These are phyloP conservation scores for Heliconius ismenius DNA, from an alignment of 2,888 invertebrate genomes.

Conservation along the genomic window DNA sequence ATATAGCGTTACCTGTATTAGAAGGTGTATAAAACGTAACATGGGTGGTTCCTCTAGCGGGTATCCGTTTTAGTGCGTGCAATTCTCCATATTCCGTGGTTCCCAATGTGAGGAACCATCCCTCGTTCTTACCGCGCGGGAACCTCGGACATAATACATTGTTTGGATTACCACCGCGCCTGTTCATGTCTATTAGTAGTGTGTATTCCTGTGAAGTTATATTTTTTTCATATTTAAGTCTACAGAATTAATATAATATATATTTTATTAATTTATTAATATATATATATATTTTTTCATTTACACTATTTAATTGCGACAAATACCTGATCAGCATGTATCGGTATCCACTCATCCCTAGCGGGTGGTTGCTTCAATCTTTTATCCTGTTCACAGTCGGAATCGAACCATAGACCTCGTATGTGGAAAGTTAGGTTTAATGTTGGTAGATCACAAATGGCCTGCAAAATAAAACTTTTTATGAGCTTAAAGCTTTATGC, in stretches of 20 bases:
- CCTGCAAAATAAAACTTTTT: slow-evolving; percentile 68
- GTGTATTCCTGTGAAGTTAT: slow-evolving; percentile 83
- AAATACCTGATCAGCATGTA: slow-evolving; percentile 84
- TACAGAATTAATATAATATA: no score
- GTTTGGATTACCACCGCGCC: slow-evolving; percentile 79
- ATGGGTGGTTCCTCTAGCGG: slow-evolving; percentile 73
- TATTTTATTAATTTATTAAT: no score
- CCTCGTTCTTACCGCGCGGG: slow-evolving; percentile 96
- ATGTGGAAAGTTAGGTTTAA: slow-evolving; percentile 81
- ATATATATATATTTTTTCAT: no score
- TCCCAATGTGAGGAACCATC: slow-evolving; percentile 96
- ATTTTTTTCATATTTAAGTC: neutral
- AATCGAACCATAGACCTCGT: slow-evolving; percentile 80
- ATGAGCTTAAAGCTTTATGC: no score
- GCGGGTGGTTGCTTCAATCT: slow-evolving; percentile 60
- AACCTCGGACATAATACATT: slow-evolving; percentile 91
- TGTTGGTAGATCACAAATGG: slow-evolving; percentile 84
- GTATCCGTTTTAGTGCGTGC: slow-evolving; percentile 89
- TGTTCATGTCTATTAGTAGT: slow-evolving; percentile 80
- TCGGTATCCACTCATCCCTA: slow-evolving; percentile 79
- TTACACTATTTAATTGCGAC: neutral
- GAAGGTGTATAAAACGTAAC: slow-evolving; percentile 67
- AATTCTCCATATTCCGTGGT: slow-evolving; percentile 86
- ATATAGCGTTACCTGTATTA: slow-evolving; percentile 53
- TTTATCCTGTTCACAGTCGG: slow-evolving; percentile 67